Conservation (phyloP, 2,888 invertebrate genomes). For the Troides aeacus region DNA sequence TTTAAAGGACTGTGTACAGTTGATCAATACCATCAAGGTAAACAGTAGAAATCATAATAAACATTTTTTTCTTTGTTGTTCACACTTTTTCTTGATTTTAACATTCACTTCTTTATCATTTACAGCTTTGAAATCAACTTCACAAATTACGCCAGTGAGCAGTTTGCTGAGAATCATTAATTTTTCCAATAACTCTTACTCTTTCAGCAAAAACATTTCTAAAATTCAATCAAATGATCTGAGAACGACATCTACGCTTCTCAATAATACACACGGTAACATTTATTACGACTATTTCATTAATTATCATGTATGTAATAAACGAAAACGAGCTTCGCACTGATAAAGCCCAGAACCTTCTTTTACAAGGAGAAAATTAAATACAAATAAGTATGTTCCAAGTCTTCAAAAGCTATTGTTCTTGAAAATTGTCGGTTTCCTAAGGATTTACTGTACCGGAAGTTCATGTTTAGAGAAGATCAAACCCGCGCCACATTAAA, state of each 20-base stretch:
- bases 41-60: background rate
- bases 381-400: no score
- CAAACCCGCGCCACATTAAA: no score
- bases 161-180: constrained; percentile 62
- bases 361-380: no score
- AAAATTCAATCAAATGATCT: constrained; percentile 46
- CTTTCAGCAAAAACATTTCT: constrained; percentile 48
- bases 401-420: no score
- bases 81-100: no score
- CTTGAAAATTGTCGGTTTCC: no score
- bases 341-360: no score
- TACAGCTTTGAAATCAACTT: constrained; percentile 20
- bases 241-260: constrained; percentile 51
- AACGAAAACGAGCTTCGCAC: no score
- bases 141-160: constrained; percentile 40
- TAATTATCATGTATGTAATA: no score
- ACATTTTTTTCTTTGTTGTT: constrained; percentile 6
- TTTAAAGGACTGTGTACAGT: constrained; percentile 51
- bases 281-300: no score
- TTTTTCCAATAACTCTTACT: constrained; percentile 50
- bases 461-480: no score
- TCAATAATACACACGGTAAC: constrained; percentile 49
- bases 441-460: no score
- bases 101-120: background rate
- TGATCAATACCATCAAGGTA: constrained; percentile 29